Percentiles rank a stretch among this genome's conserved stretches.
phyloP scores from a whole-genome alignment of 2,888 invertebrate genomes.

The Dysmachus trigonus region DNA sequence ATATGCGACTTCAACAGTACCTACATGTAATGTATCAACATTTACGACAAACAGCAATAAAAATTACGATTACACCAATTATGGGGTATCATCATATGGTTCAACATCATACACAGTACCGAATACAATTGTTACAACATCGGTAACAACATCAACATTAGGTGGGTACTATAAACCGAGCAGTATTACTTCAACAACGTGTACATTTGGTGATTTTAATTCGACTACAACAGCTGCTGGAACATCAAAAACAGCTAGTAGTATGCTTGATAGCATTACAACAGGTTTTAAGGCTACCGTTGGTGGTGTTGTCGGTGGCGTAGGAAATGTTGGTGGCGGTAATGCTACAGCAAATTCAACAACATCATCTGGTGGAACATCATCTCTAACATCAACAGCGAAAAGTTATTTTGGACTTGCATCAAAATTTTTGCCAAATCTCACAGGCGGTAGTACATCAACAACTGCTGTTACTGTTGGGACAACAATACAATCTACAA shows the following conservation, averaged over 20 bases:
- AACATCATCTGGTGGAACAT: conserved; percentile 11
- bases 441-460: conserved; percentile 26
- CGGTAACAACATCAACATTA: conserved; percentile 53
- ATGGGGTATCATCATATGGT: conserved; percentile 45
- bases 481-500: conserved; percentile 45
- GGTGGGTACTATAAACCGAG: conserved; percentile 58
- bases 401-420: conserved; percentile 48
- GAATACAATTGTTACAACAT: conserved; percentile 42
- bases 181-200: background rate
- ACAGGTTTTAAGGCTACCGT: conserved; percentile 46
- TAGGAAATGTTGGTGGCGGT: conserved; percentile 24
- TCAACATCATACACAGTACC: conserved; percentile 46
- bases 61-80: background rate
- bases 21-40: conserved; percentile 12
- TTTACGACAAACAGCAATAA: conserved; percentile 28
- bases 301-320: conserved; percentile 43
- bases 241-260: background rate
- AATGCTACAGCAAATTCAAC: background rate
- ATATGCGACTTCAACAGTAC: background rate
- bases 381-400: conserved; percentile 46
- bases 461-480: conserved; percentile 17
- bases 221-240: background rate
- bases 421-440: conserved; percentile 48
- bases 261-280: conserved; percentile 40
- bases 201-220: background rate